phyloP scores from a whole-genome alignment of 1,140 invertebrate species.

The Drosophila tani region DNA sequence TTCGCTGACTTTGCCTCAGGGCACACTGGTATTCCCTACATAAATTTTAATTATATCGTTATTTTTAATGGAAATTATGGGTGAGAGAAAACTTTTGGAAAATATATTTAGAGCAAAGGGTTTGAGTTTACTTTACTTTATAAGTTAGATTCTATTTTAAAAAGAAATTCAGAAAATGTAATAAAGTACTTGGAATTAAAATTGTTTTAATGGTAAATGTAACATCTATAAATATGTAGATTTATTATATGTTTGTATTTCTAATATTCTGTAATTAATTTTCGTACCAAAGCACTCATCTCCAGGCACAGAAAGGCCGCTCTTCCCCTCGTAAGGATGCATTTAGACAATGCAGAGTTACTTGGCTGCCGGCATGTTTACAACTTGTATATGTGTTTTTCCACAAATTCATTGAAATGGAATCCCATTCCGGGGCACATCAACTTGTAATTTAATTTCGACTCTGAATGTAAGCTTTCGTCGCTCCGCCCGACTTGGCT shows the following conservation, averaged over 20 bases:
- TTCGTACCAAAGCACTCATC: too few relatives aligned
- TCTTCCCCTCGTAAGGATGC: slow-evolving; percentile 5
- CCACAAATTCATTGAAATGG: slow-evolving; percentile 38
- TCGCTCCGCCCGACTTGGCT: slow-evolving; percentile 24
- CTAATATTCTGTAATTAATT: too few relatives aligned
- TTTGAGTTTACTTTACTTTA: too few relatives aligned
- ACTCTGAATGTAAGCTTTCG: slow-evolving; percentile 34
- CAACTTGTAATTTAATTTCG: slow-evolving; percentile 51
- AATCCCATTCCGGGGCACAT: slow-evolving; percentile 41
- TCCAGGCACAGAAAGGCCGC: background rate
- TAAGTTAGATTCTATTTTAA: too few relatives aligned
- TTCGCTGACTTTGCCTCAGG: background rate
- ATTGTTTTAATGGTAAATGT: too few relatives aligned
- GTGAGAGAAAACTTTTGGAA: too few relatives aligned
- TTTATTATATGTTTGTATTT: too few relatives aligned
- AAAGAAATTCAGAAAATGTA: too few relatives aligned
- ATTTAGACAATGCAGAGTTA: slow-evolving; percentile 27
- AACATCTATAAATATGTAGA: too few relatives aligned
- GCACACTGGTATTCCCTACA: slow-evolving; percentile 6
- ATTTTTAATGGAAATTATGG: background rate
- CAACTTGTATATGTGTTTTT: slow-evolving; percentile 15
- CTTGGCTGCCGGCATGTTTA: slow-evolving; percentile 23
- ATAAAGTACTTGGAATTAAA: too few relatives aligned
- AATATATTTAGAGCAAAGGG: too few relatives aligned
- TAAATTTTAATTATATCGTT: slow-evolving; percentile 10